Conservation (phyloP, 2,888 invertebrate genomes). For the Crossocerus cetratus region DNA sequence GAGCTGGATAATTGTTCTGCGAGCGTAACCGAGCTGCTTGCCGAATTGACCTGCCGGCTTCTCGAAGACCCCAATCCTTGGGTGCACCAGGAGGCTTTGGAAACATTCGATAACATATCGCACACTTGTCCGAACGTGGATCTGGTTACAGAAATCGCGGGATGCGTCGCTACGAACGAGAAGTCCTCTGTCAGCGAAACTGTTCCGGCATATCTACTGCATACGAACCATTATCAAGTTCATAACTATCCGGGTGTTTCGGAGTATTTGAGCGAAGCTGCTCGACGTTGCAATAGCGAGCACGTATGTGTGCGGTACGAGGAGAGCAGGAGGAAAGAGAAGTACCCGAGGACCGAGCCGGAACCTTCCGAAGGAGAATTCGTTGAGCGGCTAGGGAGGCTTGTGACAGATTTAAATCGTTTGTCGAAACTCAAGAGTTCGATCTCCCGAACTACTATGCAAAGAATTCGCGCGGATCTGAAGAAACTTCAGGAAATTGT, state of each 20-base stretch:
- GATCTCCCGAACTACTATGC: background rate
- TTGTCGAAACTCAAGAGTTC: background rate
- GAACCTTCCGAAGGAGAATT: slow-evolving; percentile 14
- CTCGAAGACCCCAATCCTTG: slow-evolving; percentile 62
- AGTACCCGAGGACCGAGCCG: slow-evolving; percentile 50
- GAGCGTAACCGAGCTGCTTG: slow-evolving; percentile 37
- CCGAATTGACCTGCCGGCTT: slow-evolving; percentile 61
- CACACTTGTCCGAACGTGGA: slow-evolving; percentile 60
- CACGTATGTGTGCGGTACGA: slow-evolving; percentile 36
- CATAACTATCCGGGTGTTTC: slow-evolving; percentile 45
- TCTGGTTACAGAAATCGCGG: slow-evolving; percentile 61
- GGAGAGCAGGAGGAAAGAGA: slow-evolving; percentile 55
- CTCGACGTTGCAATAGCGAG: background rate
- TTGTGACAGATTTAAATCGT: slow-evolving; percentile 62
- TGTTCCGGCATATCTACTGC: slow-evolving; percentile 65
- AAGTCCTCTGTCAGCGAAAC: slow-evolving; percentile 55
- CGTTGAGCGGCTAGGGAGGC: slow-evolving; percentile 48
- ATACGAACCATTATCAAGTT: slow-evolving; percentile 43
- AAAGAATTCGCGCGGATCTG: background rate
- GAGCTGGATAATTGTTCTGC: slow-evolving; percentile 30
- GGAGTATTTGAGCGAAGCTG: slow-evolving; percentile 49
- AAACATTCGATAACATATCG: slow-evolving; percentile 66
- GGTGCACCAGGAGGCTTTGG: slow-evolving; percentile 68
- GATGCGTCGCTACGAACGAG: slow-evolving; percentile 41
- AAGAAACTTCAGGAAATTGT: background rate